Conservation (phyloP, 1,140 invertebrate genomes). For the Protaetia brevitarsis region DNA sequence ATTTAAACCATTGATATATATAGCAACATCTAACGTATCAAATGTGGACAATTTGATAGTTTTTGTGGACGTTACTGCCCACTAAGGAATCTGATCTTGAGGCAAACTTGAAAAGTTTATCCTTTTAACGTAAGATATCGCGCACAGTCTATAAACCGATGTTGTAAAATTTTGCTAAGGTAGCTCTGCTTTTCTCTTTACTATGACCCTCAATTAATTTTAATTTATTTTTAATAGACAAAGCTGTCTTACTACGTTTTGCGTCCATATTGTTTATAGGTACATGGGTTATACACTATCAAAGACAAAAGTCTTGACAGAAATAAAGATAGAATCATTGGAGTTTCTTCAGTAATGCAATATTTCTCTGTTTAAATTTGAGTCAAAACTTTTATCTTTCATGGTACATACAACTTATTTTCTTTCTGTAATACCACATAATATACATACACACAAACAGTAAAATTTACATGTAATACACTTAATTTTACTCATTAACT, state of each 20-base stretch:
- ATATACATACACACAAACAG: too few relatives aligned
- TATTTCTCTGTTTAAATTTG: too few relatives aligned
- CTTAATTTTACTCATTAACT: too few relatives aligned
- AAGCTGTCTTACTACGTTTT: not conserved
- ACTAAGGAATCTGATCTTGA: not conserved
- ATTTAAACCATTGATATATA: not conserved
- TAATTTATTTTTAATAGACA: not conserved
- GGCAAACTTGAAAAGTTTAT: not conserved
- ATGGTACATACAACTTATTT: too few relatives aligned
- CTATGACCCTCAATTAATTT: not conserved
- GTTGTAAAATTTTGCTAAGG: slow-evolving; percentile 4
- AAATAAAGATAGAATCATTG: too few relatives aligned
- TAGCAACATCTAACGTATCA: not conserved
- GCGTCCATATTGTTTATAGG: not conserved
- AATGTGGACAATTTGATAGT: not conserved
- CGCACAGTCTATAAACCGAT: not conserved
- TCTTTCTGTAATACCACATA: too few relatives aligned
- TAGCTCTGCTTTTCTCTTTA: not conserved
- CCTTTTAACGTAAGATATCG: not conserved
- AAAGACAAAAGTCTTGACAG: too few relatives aligned
- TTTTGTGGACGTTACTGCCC: not conserved
- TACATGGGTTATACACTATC: too few relatives aligned
- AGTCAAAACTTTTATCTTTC: too few relatives aligned
- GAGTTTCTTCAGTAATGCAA: too few relatives aligned
- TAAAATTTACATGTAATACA: too few relatives aligned